Evolutionary conservation across 53 echinoderm and acorn worm species (phyloP).

Genomic region (Apostichopus leukothele): DNA sequence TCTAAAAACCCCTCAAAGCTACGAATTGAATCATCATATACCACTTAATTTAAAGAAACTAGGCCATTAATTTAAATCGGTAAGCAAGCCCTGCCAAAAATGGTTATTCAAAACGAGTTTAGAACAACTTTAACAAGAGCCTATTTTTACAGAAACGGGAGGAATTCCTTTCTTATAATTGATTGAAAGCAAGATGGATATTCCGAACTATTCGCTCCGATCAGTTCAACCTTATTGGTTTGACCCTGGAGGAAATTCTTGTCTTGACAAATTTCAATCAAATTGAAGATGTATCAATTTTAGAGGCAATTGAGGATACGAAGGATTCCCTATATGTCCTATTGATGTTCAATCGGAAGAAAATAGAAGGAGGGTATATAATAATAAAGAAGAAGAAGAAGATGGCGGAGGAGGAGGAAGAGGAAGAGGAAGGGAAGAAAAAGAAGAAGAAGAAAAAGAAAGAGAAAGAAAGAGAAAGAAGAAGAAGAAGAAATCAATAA

Average conservation of each 20-base stretch:
- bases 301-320: slow-evolving; percentile 20
- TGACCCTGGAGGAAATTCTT: slow-evolving; percentile 37
- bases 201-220: slow-evolving; percentile 16
- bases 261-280: slow-evolving; percentile 35
- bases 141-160: neutral
- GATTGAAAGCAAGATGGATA: slow-evolving; percentile 45
- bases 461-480: too few relatives aligned
- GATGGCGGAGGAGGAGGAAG: neutral
- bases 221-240: slow-evolving; percentile 16
- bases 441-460: neutral
- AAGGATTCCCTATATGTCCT: neutral
- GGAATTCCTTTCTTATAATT: slow-evolving; percentile 21
- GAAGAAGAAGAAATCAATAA: neutral
- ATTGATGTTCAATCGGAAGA: neutral
- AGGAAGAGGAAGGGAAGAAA: neutral
- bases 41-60: neutral
- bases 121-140: neutral
- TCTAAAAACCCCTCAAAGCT: slow-evolving; percentile 12
- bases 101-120: slow-evolving; percentile 34
- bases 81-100: slow-evolving; percentile 20
- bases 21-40: slow-evolving; percentile 18
- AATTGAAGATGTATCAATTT: slow-evolving; percentile 34
- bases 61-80: slow-evolving; percentile 43
- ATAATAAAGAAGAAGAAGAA: neutral
- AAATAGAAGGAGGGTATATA: neutral